Evolutionary conservation across 2,888 invertebrate genomes (phyloP), one percentile per base, ranked within the genome.

Genomic region (Xestobium rufovillosum): DNA sequence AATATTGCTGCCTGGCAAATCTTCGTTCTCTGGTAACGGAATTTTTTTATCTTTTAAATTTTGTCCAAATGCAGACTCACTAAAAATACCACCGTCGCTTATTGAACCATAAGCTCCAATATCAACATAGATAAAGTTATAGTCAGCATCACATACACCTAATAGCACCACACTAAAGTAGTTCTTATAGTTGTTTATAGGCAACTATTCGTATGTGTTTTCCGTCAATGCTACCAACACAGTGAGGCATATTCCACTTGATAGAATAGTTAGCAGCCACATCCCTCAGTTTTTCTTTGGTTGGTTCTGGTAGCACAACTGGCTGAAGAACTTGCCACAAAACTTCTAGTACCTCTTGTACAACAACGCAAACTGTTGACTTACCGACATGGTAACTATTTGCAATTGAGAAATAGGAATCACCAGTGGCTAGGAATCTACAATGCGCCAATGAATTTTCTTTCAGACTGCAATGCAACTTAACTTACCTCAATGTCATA

Each of bases 321-420:
- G 23, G 23, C 23, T 19, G 6, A 8, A 19, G n/a, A 6, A 36
- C 36, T 38, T 38, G 36, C 35, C 27, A 12, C 34, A 31, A 10
- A 10, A 26, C 28, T 32, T 37, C 31, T 4, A 12, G 6, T 12
- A 35, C 35, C 9, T 35, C 35, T 4, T 28, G 15, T 3, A 35
- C 11, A 9, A 35, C 16, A 3, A 11, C 12, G 11, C 35, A 28
- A 4, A 27, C 35, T 16, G 35, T 16, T 15, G 35, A 35, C 16
- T 12, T 35, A 1, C 28, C 35, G 9, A 35, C 11, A 1, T 16
- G 35, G 12, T 35, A 35, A 16, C 35, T 28, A n/a, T 35, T 27
- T 35, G 16, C 35, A 14, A 28, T 35, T 4, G 35, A 28, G 12
- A 35, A 35, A 16, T 35, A 35, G 11, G 4, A 15, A 11, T 35